Evolutionary conservation across 92 coral and sea anemone species (phyloP), one percentile per base, ranked within the genome.

Genomic region (Phymanthus crucifer): DNA sequence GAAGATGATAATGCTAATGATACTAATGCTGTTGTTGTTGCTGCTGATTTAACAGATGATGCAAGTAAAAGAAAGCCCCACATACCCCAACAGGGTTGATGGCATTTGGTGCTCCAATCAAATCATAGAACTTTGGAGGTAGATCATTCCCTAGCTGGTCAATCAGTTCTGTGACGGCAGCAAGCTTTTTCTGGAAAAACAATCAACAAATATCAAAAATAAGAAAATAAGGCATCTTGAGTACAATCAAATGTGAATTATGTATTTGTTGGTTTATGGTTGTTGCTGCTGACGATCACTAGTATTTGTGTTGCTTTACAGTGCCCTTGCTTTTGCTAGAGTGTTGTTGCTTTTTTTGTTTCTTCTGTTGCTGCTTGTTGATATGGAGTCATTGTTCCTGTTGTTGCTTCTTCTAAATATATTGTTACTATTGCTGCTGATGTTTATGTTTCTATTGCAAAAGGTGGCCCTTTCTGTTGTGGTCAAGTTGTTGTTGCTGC

Each of bases 71-170:
- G 27, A 8, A n/a, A n/a, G 66, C 34, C 45, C 69, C 61, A 21
- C 72, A 31, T 69, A 92, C 97, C 73, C 94, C 94, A 27, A 36
- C 1, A n/a, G 86, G 71, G n/a, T 19, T 56, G 11, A 23, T 35
- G 3, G 94, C 64, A 6, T 75, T 76, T 23, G 85, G 86, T 71
- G 93, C 88, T 56, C 83, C 70, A 0, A 90, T 80, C 6, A 92
- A 72, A 32, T 92, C 91, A 37, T 94, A 90, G 76, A 92, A 92
- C 84, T 92, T 92, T 6, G 91, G 88, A 17, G 97, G 97, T 13
- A 83, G 74, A 31, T 80, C 72, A 33, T 79, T 71, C 16, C 97
- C 97, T 47, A 92, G 80, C 29, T 27, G 46, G 70, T 90, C 88
- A 37, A 92, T 79, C 6, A 83, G 87, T 33, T 76, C 76, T 5